Conservation (phyloP, 2,888 invertebrate genomes). For the Argyresthia albistria region DNA sequence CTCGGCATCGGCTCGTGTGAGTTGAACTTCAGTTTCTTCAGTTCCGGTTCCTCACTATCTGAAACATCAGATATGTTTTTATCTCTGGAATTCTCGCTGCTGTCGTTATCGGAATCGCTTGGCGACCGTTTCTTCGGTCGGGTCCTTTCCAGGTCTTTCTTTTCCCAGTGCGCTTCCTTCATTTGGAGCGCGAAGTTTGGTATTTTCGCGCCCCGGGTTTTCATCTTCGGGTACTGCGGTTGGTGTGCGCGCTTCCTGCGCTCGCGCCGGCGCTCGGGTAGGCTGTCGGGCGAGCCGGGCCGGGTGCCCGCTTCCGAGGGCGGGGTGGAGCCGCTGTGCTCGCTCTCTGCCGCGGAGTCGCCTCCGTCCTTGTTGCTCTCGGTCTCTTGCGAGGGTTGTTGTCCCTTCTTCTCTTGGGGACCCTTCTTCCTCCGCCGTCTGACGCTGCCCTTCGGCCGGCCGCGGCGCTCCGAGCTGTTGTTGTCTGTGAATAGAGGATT, state of each 20-base stretch:
- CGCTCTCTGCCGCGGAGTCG: slow-evolving; percentile 50
- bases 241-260: slow-evolving; percentile 36
- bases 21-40: slow-evolving; percentile 61
- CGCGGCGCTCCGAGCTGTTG: slow-evolving; percentile 41
- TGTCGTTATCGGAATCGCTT: slow-evolving; percentile 51
- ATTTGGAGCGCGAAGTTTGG: slow-evolving; percentile 73
- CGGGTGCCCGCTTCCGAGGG: slow-evolving; percentile 54
- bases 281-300: slow-evolving; percentile 50
- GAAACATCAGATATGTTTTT: slow-evolving; percentile 65
- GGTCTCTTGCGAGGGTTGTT: slow-evolving; percentile 50
- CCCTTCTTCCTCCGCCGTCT: slow-evolving; percentile 53
- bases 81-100: slow-evolving; percentile 56
- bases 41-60: slow-evolving; percentile 60
- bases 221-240: slow-evolving; percentile 50
- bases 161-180: slow-evolving; percentile 64
- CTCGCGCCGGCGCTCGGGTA: slow-evolving; percentile 21
- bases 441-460: slow-evolving; percentile 50
- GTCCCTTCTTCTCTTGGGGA: slow-evolving; percentile 48
- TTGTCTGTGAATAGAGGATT: slow-evolving; percentile 32
- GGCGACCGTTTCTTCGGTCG: slow-evolving; percentile 43
- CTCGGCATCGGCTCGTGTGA: slow-evolving; percentile 54
- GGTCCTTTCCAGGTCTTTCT: slow-evolving; percentile 50
- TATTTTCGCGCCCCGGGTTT: slow-evolving; percentile 75
- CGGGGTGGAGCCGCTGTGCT: slow-evolving; percentile 56
- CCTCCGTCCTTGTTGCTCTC: slow-evolving; percentile 61